Evolutionary conservation across 2,797 vertebrate species (phyloP).

Genomic region (Melopsittacus undulatus): DNA sequence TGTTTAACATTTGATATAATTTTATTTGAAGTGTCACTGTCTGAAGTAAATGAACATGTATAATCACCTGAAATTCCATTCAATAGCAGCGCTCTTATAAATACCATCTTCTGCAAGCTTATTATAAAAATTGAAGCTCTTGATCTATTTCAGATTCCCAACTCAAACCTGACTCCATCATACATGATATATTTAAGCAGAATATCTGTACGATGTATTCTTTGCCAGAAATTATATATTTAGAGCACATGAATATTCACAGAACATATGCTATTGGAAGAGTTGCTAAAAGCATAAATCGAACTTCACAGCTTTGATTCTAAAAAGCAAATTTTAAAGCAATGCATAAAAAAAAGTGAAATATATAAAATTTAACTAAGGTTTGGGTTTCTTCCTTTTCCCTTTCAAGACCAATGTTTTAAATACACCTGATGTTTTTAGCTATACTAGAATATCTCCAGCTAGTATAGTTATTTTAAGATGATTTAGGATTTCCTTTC

Average conservation of each 20-base stretch:
- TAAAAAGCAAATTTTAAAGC: slow-evolving; percentile 35
- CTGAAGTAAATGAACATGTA: not conserved
- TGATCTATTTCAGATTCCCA: not conserved
- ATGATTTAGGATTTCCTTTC: not conserved
- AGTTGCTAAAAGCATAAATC: not conserved
- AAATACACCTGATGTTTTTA: not conserved
- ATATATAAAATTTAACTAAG: not conserved
- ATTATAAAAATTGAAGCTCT: not conserved
- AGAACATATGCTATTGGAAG: not conserved
- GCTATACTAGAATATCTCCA: not conserved
- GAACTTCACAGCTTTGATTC: slow-evolving; percentile 7
- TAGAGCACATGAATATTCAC: slow-evolving; percentile 35
- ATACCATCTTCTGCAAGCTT: not conserved
- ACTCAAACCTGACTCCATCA: not conserved
- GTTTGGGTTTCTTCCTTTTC: not conserved
- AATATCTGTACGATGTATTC: not conserved
- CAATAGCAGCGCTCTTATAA: not conserved
- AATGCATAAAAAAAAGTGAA: not conserved
- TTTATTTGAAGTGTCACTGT: not conserved
- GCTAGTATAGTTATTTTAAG: not conserved
- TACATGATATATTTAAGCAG: not conserved
- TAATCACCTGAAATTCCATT: not conserved
- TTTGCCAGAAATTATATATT: not conserved
- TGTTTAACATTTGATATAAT: not conserved
- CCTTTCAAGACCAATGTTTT: not conserved